phyloP scores from a whole-genome alignment of 2,113 vertebrate species.

The Laticauda laticaudata region DNA sequence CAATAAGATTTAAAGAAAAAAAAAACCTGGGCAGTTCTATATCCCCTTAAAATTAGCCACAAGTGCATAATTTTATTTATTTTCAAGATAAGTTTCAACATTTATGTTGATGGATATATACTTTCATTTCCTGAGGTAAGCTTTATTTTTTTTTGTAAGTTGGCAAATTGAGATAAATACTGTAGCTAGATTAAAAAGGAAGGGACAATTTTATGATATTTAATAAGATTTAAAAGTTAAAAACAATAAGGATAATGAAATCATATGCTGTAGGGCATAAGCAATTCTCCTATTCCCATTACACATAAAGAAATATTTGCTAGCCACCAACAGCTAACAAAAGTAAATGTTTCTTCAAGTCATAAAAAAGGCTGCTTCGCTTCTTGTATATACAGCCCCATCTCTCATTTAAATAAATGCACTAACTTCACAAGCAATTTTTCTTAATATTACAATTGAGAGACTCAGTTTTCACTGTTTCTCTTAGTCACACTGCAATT shows the following conservation, averaged over 20 bases:
- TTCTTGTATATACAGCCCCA: background rate
- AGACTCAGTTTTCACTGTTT: background rate
- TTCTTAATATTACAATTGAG: background rate
- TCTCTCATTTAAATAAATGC: background rate
- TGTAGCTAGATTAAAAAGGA: constrained; percentile 46
- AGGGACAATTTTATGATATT: constrained; percentile 50
- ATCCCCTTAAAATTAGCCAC: constrained; percentile 45
- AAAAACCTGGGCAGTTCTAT: constrained; percentile 39
- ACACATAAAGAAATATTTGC: background rate
- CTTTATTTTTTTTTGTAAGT: constrained; percentile 31
- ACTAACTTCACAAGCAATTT: background rate
- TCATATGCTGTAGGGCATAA: constrained; percentile 35
- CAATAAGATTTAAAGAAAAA: constrained; percentile 56
- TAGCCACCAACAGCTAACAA: background rate
- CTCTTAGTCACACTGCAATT: background rate
- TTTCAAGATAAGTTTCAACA: constrained; percentile 47
- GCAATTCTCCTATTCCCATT: constrained; percentile 23
- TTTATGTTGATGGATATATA: constrained; percentile 35
- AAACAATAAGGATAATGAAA: constrained; percentile 44
- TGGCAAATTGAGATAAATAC: constrained; percentile 30
- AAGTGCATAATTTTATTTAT: constrained; percentile 41
- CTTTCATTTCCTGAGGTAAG: constrained; percentile 30
- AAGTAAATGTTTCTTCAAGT: constrained; percentile 2
- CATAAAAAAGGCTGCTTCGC: background rate
- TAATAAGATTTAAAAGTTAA: constrained; percentile 54